Base-by-base conservation (phyloP, 2,797 vertebrate genomes). In the Pempheris klunzingeri region DNA sequence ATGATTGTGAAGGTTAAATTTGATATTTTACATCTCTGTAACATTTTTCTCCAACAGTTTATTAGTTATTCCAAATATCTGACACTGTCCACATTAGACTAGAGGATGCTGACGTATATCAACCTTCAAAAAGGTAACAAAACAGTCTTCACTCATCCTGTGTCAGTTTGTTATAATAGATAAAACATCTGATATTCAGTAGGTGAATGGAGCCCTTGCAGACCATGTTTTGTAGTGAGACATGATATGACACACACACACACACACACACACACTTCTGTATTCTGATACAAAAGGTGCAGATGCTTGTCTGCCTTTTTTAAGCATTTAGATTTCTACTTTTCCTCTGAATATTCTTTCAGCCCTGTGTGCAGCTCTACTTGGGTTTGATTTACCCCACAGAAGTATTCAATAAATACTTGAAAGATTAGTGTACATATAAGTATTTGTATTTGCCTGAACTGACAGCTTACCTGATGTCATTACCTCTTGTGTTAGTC, bases 381-480 rank as follows among this genome's bases (percentile, higher is more conserved):
- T 11, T 28, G 8, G 28, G 22, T 30, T 39, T 13, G 32, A 9
- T 66, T 65, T 26, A 2, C 12, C 28, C 14, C 24, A 20, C 34
- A 20, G 28, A n/a, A 3, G 20, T 1, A 28, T 14, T 28, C 5
- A 30, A 38, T n/a, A 39, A 38, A 14, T 17, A 60, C 58, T 24
- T 61, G 4, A 47, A 18, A 53, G 44, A 44, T 41, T 43, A 36
- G 58, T 28, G 43, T 20, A 55, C 11, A 15, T 20, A n/a, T n/a
- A n/a, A n/a, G n/a, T n/a, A n/a, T n/a, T n/a, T n/a, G 18, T 22
- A 30, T 39, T 20, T 15, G 24, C n/a, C n/a, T 14, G 36, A 57
- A 60, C 24, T 15, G 61, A 65, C 36, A n/a, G 6, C 38, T 13
- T 36, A 61, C 68, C 76, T 63, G 69, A 34, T 17, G 58, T 49